These are phyloP conservation scores for Apamea anceps DNA, from an alignment of 2,888 invertebrate genomes.

Conservation along the genomic window DNA sequence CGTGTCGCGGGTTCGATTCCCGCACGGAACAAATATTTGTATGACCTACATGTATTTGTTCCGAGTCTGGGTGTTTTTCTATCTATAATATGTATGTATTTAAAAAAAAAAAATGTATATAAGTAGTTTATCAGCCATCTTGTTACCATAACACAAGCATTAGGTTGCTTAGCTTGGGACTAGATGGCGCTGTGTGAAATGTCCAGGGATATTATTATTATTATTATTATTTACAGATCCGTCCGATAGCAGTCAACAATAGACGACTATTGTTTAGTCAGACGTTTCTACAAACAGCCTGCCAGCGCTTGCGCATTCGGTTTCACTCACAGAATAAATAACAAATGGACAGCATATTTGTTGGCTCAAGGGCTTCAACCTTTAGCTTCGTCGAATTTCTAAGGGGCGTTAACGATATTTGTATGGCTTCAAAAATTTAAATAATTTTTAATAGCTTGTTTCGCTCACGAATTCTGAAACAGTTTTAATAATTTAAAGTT, in stretches of 20 bases:
- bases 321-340: constrained; percentile 46
- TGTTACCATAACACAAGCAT: too few relatives aligned
- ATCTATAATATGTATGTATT: too few relatives aligned
- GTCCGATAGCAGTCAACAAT: constrained; percentile 45
- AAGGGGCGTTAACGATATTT: constrained; percentile 10
- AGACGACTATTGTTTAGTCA: constrained; percentile 47
- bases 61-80: too few relatives aligned
- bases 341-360: constrained; percentile 24
- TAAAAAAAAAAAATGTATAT: too few relatives aligned
- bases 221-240: constrained; percentile 51
- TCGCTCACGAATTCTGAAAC: neutral
- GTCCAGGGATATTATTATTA: too few relatives aligned
- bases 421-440: constrained; percentile 14
- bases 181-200: too few relatives aligned
- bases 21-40: too few relatives aligned
- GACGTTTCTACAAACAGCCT: constrained; percentile 45
- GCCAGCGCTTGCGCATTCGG: constrained; percentile 23
- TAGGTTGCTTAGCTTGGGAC: too few relatives aligned
- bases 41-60: too few relatives aligned
- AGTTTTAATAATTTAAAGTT: neutral
- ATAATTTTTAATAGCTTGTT: neutral
- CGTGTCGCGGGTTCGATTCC: too few relatives aligned
- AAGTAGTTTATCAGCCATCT: too few relatives aligned
- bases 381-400: constrained; percentile 11
- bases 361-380: constrained; percentile 9